Evolutionary conservation across 2,797 vertebrate genomes (phyloP).

Genomic region (Ctenochaetus hawaiiensis): DNA sequence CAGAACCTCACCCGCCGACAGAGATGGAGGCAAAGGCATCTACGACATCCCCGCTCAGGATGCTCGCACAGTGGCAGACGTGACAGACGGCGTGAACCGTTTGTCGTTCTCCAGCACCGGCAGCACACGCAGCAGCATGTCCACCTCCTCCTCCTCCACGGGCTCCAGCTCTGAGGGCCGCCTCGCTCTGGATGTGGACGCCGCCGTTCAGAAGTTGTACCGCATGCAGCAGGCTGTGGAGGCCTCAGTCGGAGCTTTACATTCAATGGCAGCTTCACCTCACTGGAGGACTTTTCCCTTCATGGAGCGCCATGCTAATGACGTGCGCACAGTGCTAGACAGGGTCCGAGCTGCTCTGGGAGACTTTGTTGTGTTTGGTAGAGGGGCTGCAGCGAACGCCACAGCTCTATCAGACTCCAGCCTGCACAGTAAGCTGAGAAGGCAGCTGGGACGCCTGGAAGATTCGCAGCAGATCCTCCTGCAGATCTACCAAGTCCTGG

Average conservation of each 20-base stretch:
- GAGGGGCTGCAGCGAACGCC: conserved; percentile 88
- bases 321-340: conserved; percentile 88
- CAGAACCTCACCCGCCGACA: conserved; percentile 66
- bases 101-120: conserved; percentile 96
- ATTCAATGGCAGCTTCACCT: conserved; percentile 82
- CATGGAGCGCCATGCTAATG: conserved; percentile 92
- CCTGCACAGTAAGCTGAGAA: conserved; percentile 90
- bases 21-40: conserved; percentile 81
- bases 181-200: conserved; percentile 89
- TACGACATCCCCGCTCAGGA: conserved; percentile 91
- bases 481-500: conserved; percentile 90
- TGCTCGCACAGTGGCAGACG: conserved; percentile 82
- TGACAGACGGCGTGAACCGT: conserved; percentile 92
- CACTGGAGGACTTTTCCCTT: conserved; percentile 91
- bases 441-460: conserved; percentile 92
- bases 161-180: conserved; percentile 88
- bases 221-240: conserved; percentile 90
- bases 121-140: conserved; percentile 96
- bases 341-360: conserved; percentile 87
- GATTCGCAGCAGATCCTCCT: conserved; percentile 95
- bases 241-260: conserved; percentile 83
- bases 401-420: conserved; percentile 86
- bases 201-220: conserved; percentile 89
- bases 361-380: conserved; percentile 90
- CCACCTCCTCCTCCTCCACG: conserved; percentile 93